Evolutionary conservation across 2,113 vertebrate genomes (phyloP).

Genomic region (Hypocryptadius cinnamomeus): DNA sequence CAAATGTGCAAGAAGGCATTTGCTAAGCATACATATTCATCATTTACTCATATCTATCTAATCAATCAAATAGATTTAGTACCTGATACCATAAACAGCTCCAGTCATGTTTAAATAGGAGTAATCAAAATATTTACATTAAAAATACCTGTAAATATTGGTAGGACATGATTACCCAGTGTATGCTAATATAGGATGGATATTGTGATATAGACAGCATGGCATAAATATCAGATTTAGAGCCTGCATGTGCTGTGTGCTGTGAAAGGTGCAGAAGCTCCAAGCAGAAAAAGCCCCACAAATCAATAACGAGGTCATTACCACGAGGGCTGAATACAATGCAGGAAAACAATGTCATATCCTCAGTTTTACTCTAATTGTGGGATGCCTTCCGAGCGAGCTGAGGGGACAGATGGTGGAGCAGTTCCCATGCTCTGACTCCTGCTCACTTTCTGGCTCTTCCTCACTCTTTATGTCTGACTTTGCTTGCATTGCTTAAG

Average conservation of each 20-base stretch:
- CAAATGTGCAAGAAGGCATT: neutral
- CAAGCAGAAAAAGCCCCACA: neutral
- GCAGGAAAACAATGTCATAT: neutral
- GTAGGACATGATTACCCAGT: neutral
- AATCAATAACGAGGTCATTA: neutral
- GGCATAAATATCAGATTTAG: neutral
- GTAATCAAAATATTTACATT: neutral
- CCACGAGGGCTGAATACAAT: neutral
- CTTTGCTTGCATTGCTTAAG: neutral
- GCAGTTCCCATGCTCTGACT: slow-evolving; percentile 22
- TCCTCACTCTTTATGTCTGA: slow-evolving; percentile 6
- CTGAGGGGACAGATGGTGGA: slow-evolving; percentile 41
- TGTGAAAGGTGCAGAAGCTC: neutral
- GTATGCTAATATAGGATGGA: neutral
- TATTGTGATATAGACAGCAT: neutral
- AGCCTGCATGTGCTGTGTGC: neutral
- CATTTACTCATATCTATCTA: neutral
- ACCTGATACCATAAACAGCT: neutral
- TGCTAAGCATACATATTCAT: neutral
- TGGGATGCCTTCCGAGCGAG: neutral
- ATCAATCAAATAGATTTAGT: slow-evolving; percentile 14
- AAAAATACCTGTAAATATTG: neutral
- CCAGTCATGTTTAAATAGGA: neutral
- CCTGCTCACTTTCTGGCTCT: slow-evolving; percentile 47
- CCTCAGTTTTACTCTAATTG: neutral